Evolutionary conservation across 1,140 invertebrate genomes (phyloP), one percentile per base, ranked within the genome.

Genomic region (Episyrphus balteatus): DNA sequence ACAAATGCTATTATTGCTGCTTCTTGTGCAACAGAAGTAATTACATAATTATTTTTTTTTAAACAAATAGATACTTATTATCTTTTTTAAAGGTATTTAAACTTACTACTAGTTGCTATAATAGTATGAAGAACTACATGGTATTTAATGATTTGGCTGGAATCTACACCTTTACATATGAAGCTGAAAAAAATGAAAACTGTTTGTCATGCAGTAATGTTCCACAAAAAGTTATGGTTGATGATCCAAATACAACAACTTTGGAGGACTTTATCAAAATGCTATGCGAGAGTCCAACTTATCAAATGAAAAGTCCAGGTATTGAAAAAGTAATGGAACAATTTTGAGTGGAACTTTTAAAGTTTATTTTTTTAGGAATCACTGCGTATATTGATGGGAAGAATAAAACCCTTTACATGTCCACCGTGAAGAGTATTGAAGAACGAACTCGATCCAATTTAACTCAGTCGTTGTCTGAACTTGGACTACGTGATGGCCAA

Each of bases 1-100:
- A 99, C 97, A 0, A 99, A 99, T 79, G 96, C 97, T 18, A 82
- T 95, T 9, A 95, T 99, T 56, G 92, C 96, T 49, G 92, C 92
- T 43, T 79, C 84, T 19, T 98, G 93, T 75, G 84, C 91, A 1
- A 88, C 92, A 10, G 96, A 99, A 76, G 78, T 78, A 57, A 13
- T n/a, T 9, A 33, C 7, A 33, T 12, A 8, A 12, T 26, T 26
- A 26, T 26, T 26, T 26, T 5, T 26, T 3, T 8, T 26, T 26
- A 26, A 26, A 26, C 21, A 36, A n/a, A 15, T 36, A 5, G 5
- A 36, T 36, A 12, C 11, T 5, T n/a, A 36, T 36, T 33, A 8
- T 26, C 21, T 26, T 26, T 8, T 26, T 54, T 58, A 44, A 39
- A 77, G 76, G 90, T 92, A 10, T 96, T 99, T 55, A 99, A 99